Evolutionary conservation across 2,113 vertebrate species (phyloP).

Genomic region (Etheostoma cragini): DNA sequence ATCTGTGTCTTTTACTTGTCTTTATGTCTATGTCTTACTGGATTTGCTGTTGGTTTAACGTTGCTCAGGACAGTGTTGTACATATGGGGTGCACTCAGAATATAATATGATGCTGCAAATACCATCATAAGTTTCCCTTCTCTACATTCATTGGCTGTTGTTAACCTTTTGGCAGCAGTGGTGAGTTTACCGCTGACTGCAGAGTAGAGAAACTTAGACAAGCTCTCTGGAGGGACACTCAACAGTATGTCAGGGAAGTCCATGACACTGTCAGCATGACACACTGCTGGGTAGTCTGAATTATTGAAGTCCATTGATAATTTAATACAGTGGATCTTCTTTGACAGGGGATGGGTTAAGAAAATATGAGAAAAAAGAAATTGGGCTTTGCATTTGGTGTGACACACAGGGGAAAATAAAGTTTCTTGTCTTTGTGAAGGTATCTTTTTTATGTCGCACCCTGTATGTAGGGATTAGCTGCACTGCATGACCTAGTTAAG

Average conservation of each 20-base stretch:
- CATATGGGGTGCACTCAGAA: constrained; percentile 10
- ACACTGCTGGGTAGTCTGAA: constrained; percentile 57
- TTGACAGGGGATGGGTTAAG: constrained; percentile 49
- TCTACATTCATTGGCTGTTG: constrained; percentile 40
- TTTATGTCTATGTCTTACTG: not conserved
- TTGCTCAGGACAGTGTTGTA: not conserved
- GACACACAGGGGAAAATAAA: not conserved
- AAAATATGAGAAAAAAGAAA: not conserved
- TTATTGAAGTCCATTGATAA: constrained; percentile 71
- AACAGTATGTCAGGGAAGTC: constrained; percentile 51
- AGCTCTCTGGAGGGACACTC: constrained; percentile 56
- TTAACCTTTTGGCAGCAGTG: constrained; percentile 52
- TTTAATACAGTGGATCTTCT: constrained; percentile 58
- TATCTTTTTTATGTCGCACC: not conserved
- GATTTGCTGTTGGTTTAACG: not conserved
- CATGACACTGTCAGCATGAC: constrained; percentile 54
- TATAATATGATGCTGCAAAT: constrained; percentile 3
- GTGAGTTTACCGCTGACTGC: constrained; percentile 42
- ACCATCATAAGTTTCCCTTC: constrained; percentile 18
- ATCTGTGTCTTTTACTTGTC: not conserved
- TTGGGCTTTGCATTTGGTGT: constrained; percentile 16
- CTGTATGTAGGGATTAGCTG: constrained; percentile 23
- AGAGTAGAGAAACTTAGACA: constrained; percentile 47
- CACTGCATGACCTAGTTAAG: constrained; percentile 55
- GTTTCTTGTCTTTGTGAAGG: constrained; percentile 6